Conservation (phyloP, 2,888 invertebrate species). For the Sericinus montela region DNA sequence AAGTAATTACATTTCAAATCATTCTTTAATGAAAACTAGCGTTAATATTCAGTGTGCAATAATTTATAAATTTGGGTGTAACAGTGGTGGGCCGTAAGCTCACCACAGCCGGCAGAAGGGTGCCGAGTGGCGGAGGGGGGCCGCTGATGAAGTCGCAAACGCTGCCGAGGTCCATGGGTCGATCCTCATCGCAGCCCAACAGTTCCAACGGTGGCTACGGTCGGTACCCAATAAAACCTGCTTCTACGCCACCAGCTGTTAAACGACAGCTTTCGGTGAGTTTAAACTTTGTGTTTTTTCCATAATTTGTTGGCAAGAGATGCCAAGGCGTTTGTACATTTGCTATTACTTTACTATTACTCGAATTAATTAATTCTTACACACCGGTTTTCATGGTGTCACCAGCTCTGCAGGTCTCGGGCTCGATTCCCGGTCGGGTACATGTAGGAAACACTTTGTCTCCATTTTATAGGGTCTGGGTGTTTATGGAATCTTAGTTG, state of each 20-base stretch:
- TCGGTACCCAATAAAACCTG: constrained; percentile 81
- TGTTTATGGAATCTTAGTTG: no score
- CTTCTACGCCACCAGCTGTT: constrained; percentile 91
- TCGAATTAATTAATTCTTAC: no score
- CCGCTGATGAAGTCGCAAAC: constrained; percentile 91
- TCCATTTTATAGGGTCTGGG: no score
- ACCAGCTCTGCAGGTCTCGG: no score
- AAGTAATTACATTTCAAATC: not conserved
- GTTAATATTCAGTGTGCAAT: not conserved
- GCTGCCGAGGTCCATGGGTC: constrained; percentile 90
- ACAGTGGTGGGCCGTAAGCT: constrained; percentile 90
- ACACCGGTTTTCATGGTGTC: no score
- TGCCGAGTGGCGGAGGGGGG: constrained; percentile 80
- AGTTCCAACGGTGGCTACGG: constrained; percentile 67
- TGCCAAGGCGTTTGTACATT: no score
- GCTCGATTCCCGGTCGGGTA: no score
- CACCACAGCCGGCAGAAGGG: constrained; percentile 85
- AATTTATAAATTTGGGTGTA: constrained; percentile 15
- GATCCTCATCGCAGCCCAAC: constrained; percentile 76
- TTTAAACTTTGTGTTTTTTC: constrained; percentile 21
- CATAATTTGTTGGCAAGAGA: no score
- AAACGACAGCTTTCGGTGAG: constrained; percentile 88
- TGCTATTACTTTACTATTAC: no score
- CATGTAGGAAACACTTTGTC: no score
- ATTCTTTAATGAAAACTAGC: not conserved